These are phyloP conservation scores for Cremastobaeus sp. DNA, from an alignment of 2,888 invertebrate genomes.

Conservation along the genomic window DNA sequence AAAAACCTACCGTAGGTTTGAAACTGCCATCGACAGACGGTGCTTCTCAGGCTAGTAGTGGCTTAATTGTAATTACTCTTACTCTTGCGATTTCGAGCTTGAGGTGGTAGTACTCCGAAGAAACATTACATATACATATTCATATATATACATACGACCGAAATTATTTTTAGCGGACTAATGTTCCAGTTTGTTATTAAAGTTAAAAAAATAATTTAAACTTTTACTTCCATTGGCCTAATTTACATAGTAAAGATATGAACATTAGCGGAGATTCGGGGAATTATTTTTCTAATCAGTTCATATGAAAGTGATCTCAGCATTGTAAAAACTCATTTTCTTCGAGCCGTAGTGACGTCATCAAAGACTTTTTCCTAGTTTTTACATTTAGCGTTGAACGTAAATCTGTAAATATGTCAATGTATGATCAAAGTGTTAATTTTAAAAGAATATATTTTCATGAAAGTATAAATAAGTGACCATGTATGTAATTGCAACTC, in stretches of 20 bases:
- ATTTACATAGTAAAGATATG: too few species aligned
- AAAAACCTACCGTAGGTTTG: constrained; percentile 55
- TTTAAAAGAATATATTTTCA: constrained; percentile 47
- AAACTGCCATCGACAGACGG: constrained; percentile 57
- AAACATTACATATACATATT: constrained; percentile 15
- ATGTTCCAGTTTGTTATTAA: not conserved
- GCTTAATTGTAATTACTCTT: constrained; percentile 56
- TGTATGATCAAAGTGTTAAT: constrained; percentile 20
- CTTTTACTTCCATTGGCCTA: too few species aligned
- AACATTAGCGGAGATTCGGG: too few species aligned
- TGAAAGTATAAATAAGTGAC: constrained; percentile 20
- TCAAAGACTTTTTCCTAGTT: constrained; percentile 14
- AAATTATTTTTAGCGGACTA: not conserved
- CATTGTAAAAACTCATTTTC: constrained; percentile 31
- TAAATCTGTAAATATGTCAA: constrained; percentile 37
- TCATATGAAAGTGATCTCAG: constrained; percentile 14
- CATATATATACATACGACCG: not conserved
- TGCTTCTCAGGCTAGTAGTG: constrained; percentile 61
- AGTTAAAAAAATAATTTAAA: not conserved
- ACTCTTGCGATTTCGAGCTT: constrained; percentile 55
- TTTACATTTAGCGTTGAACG: constrained; percentile 10
- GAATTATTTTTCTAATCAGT: too few species aligned
- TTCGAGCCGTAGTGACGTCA: constrained; percentile 1
- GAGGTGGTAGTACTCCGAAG: constrained; percentile 47
- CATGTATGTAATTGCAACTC: constrained; percentile 5